These are phyloP conservation scores for honey bee (Apis mellifera) DNA, from an alignment of 1,140 invertebrate species.

Conservation along the genomic window DNA sequence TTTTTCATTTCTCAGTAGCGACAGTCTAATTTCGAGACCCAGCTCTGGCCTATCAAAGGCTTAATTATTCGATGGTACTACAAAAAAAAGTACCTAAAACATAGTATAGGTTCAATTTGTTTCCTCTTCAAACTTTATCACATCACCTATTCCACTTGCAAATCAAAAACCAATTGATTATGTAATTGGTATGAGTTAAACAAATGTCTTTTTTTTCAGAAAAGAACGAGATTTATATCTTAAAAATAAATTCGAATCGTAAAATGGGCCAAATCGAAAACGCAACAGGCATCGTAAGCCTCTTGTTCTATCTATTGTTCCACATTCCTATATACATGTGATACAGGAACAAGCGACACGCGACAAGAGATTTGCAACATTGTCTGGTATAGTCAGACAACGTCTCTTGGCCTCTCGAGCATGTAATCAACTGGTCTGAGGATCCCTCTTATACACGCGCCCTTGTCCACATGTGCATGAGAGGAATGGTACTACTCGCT, in stretches of 20 bases:
- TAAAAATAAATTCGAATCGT: conserved; percentile 57
- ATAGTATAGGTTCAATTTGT: not conserved
- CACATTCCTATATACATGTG: conserved; percentile 24
- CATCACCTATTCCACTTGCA: too few species aligned
- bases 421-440: conserved; percentile 65
- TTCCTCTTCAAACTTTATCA: not conserved
- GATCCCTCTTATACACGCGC: conserved; percentile 27
- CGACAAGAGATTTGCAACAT: conserved; percentile 63
- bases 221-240: conserved; percentile 50
- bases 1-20: conserved; percentile 40
- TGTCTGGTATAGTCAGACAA: conserved; percentile 54
- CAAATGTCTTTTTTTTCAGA: conserved; percentile 23
- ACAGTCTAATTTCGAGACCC: conserved; percentile 26
- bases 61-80: conserved; percentile 25
- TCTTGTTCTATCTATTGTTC: conserved; percentile 23
- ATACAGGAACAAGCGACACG: not conserved
- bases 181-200: not conserved
- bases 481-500: not conserved
- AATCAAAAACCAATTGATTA: not conserved
- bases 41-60: conserved; percentile 7
- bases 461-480: conserved; percentile 1
- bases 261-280: conserved; percentile 24
- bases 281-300: conserved; percentile 58
- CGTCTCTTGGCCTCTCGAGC: conserved; percentile 58
- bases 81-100: not conserved